phyloP scores from a whole-genome alignment of 2,797 vertebrate genomes.

The Moxostoma hubbsi region DNA sequence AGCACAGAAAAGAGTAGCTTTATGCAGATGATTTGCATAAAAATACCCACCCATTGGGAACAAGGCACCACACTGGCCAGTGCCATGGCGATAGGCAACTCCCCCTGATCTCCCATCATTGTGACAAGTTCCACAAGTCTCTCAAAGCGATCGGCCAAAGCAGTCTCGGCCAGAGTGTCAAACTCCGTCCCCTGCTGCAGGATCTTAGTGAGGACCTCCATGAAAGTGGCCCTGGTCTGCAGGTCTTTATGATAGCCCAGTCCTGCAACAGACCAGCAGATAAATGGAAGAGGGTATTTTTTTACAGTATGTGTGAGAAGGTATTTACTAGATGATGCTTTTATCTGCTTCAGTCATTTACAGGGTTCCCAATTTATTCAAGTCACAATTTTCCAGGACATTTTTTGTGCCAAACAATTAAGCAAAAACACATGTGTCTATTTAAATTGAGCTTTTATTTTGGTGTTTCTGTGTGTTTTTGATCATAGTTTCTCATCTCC shows the following conservation, averaged over 20 bases:
- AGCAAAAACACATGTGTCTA: too few species aligned
- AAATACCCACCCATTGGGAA: slow-evolving; percentile 93
- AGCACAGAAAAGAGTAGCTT: too few species aligned
- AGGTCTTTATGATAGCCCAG: slow-evolving; percentile 97
- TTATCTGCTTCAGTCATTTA: too few species aligned
- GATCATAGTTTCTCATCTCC: too few species aligned
- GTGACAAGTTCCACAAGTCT: slow-evolving; percentile 95
- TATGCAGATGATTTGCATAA: not conserved
- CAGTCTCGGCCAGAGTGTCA: slow-evolving; percentile 94
- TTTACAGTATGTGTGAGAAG: too few species aligned
- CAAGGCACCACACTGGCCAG: slow-evolving; percentile 96
- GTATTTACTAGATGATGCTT: too few species aligned
- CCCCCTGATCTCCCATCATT: slow-evolving; percentile 99
- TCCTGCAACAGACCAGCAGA: slow-evolving; percentile 70
- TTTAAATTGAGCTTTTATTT: too few species aligned
- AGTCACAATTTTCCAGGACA: too few species aligned
- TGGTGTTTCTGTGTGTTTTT: too few species aligned
- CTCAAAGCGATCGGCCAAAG: slow-evolving; percentile 95
- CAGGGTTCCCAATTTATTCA: too few species aligned
- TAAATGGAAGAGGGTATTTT: too few species aligned
- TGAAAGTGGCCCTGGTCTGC: slow-evolving; percentile 96
- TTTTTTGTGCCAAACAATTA: too few species aligned
- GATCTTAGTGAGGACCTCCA: slow-evolving; percentile 98
- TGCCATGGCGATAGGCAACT: slow-evolving; percentile 97
- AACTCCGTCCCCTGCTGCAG: slow-evolving; percentile 98